Conservation (phyloP, 2,113 vertebrate genomes). For the Sebastes schlegelii region DNA sequence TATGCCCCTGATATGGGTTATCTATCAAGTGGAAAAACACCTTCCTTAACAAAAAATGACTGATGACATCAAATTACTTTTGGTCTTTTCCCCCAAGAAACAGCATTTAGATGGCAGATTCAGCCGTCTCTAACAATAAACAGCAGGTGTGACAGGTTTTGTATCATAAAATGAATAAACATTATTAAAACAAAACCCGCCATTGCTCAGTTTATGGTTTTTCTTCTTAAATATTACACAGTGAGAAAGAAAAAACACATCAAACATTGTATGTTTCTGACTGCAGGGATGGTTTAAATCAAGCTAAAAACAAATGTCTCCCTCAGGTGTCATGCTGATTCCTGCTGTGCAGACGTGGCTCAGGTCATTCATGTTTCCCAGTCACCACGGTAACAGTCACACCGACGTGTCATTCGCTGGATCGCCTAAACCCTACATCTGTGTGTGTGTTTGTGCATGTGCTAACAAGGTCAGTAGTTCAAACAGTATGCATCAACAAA, state of each 20-base stretch:
- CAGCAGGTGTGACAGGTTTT: not conserved
- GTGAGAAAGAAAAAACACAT: not conserved
- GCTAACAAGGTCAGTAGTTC: constrained; percentile 65
- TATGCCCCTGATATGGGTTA: not conserved
- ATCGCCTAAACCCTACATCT: constrained; percentile 15
- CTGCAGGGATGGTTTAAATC: not conserved
- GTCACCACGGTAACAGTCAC: constrained; percentile 74
- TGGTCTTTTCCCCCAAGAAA: not conserved
- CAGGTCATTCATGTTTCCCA: constrained; percentile 53
- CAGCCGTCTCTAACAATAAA: not conserved
- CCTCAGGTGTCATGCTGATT: constrained; percentile 7
- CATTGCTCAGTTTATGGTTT: not conserved
- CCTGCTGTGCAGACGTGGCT: constrained; percentile 31
- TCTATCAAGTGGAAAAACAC: not conserved
- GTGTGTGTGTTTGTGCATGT: constrained; percentile 12
- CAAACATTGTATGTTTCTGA: not conserved
- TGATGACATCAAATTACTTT: not conserved
- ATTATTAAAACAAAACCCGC: not conserved
- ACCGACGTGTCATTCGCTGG: constrained; percentile 45
- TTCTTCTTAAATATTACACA: not conserved
- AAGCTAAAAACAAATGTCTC: not conserved
- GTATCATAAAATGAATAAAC: not conserved
- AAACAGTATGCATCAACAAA: constrained; percentile 63
- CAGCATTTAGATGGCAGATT: not conserved
- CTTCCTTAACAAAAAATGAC: not conserved